A percentile compares a stretch with the other conserved stretches of the same genome.
Evolutionary conservation across 2,888 invertebrate genomes (phyloP).

Genomic region (Selenia dentaria): DNA sequence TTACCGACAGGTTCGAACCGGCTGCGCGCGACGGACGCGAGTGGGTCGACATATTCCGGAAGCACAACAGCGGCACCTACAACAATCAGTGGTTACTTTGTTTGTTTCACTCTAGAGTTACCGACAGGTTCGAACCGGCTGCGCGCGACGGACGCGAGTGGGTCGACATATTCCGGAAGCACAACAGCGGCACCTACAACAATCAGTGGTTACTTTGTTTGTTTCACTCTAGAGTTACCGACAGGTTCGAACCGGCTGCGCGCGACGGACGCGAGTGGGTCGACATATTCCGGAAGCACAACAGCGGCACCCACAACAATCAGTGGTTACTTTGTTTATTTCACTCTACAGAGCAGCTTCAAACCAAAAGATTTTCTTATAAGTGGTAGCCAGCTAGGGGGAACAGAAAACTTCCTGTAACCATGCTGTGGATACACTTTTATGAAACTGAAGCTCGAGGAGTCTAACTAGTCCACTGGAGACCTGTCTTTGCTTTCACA

Average conservation of each 20-base stretch:
- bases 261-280: constrained; percentile 85
- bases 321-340: constrained; percentile 88
- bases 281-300: constrained; percentile 81
- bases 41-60: constrained; percentile 85
- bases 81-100: constrained; percentile 89
- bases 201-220: constrained; percentile 89
- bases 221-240: too few relatives aligned
- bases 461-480: too few relatives aligned
- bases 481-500: too few relatives aligned
- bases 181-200: constrained; percentile 91
- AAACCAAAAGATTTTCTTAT: too few relatives aligned
- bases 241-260: constrained; percentile 87
- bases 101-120: too few relatives aligned
- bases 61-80: constrained; percentile 89
- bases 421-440: too few relatives aligned
- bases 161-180: constrained; percentile 81
- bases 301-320: constrained; percentile 91
- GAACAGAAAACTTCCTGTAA: too few relatives aligned
- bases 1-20: too few relatives aligned
- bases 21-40: constrained; percentile 80
- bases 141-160: constrained; percentile 83
- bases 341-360: too few relatives aligned
- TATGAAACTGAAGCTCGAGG: too few relatives aligned
- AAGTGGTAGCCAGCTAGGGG: too few relatives aligned
- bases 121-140: too few relatives aligned